A percentile compares a stretch with the other conserved stretches of the same genome.
Conservation (phyloP, 2,113 vertebrate genomes). For the Copsychus sechellarum region DNA sequence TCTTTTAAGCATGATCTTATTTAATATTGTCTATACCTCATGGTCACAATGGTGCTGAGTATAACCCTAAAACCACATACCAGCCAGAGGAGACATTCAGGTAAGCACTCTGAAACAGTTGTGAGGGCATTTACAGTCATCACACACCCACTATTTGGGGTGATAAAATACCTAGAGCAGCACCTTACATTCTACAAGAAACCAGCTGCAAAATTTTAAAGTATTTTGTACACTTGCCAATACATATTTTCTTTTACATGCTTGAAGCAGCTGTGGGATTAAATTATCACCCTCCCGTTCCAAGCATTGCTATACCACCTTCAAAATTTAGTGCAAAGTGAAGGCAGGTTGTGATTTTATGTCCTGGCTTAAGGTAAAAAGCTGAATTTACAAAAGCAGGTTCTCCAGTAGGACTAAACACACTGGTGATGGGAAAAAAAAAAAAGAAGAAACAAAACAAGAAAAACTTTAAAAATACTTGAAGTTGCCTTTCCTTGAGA, state of each 20-base stretch:
- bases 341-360: background rate
- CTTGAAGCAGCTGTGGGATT: background rate
- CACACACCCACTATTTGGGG: background rate
- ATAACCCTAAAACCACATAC: background rate
- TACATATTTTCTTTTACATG: background rate
- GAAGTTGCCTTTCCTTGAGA: background rate
- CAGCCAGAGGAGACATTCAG: background rate
- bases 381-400: background rate
- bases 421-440: accelerated
- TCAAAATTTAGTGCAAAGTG: background rate
- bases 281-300: background rate
- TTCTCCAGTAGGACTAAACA: background rate
- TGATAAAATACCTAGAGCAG: background rate
- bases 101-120: background rate
- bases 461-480: background rate
- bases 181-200: background rate
- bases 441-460: background rate
- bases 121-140: background rate
- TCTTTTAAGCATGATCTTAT: background rate
- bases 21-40: background rate
- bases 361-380: background rate
- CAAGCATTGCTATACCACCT: background rate
- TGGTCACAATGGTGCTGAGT: background rate
- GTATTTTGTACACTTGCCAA: background rate
- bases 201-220: background rate